Evolutionary conservation across 2,113 vertebrate species (phyloP), one percentile per base, ranked within the genome.

Genomic region (Hydrochoerus hydrochaeris): DNA sequence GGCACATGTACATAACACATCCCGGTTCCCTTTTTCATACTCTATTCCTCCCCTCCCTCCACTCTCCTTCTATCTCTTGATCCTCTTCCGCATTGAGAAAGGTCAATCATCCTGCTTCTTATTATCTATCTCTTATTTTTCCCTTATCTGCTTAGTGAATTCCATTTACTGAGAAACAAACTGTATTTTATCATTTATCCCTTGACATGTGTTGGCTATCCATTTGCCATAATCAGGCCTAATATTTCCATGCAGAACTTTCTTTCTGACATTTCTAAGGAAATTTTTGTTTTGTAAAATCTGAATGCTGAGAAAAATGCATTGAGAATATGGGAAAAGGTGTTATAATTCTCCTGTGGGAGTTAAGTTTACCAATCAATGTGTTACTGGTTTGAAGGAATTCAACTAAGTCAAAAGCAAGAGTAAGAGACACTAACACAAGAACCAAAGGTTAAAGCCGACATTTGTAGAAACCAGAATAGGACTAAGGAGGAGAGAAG

Each of bases 281-380:
- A 83, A 95, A 75, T 32, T 92, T 92, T 41, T 88, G 9, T 75
- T 90, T 95, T 91, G 28, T 60, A 54, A 85, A 83, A 13, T 6
- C 0, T 19, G 2, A 60, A 85, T 65, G 30, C 58, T 89, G 30
- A 96, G 35, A 69, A 93, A 95, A 77, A 81, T 77, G 13, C 12
- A 75, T 52, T 90, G 60, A 91, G 24, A 95, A 94, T 94, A 52
- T 44, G 10, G 86, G 7, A 71, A 95, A 93, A 85, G 12, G 10
- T 4, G 71, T 80, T 84, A 46, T 62, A 86, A 88, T 60, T 75
- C n/a, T 89, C 10, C 22, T 41, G 5, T 75, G n/a, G 54, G 32
- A 95, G 91, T 67, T 35, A 75, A 82, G n/a, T 19, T 96, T 92
- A 88, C 16, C 73, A 92, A 82, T 94, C 7, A 62, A 57, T 19